Percentiles rank a stretch among this genome's conserved stretches.
phyloP scores from a whole-genome alignment of 2,888 invertebrate species.

The Hirtodrosophila cameraria region DNA sequence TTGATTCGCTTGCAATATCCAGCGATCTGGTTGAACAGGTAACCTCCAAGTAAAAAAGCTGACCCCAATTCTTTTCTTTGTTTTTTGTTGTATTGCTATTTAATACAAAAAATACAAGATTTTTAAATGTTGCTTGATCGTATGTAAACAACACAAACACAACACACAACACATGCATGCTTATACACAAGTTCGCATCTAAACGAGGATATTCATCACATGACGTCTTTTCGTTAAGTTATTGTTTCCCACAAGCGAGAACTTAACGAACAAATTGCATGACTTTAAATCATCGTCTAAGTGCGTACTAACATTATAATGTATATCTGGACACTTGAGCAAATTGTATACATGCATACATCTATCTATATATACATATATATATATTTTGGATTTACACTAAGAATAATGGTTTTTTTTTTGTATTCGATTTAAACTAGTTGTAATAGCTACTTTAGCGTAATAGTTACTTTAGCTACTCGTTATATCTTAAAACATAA shows the following conservation, averaged over 20 bases:
- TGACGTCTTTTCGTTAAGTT: too few species aligned
- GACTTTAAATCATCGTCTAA: too few species aligned
- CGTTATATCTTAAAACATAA: slow-evolving; percentile 53
- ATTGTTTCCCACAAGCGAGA: too few species aligned
- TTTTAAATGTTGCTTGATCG: too few species aligned
- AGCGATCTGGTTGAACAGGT: slow-evolving; percentile 80
- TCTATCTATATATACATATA: slow-evolving; percentile 8
- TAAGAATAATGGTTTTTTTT: slow-evolving; percentile 41
- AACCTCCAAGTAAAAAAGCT: slow-evolving; percentile 41
- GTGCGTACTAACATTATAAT: not conserved
- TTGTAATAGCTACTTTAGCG: slow-evolving; percentile 67
- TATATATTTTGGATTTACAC: slow-evolving; percentile 26
- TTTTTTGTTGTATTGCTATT: not conserved
- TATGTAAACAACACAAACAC: too few species aligned
- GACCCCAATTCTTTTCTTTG: too few species aligned
- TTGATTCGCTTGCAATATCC: slow-evolving; percentile 81
- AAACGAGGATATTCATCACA: too few species aligned
- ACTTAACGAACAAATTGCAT: too few species aligned
- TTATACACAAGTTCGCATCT: too few species aligned
- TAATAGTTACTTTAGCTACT: slow-evolving; percentile 67
- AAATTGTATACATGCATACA: slow-evolving; percentile 4
- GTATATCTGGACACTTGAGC: not conserved
- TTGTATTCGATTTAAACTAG: slow-evolving; percentile 53
- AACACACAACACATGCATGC: too few species aligned
- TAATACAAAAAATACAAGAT: too few species aligned